A percentile compares a stretch with the other conserved stretches of the same genome.
These are phyloP conservation scores for Cheilosia urbana DNA, from an alignment of 2,888 invertebrate genomes.

Conservation along the genomic window DNA sequence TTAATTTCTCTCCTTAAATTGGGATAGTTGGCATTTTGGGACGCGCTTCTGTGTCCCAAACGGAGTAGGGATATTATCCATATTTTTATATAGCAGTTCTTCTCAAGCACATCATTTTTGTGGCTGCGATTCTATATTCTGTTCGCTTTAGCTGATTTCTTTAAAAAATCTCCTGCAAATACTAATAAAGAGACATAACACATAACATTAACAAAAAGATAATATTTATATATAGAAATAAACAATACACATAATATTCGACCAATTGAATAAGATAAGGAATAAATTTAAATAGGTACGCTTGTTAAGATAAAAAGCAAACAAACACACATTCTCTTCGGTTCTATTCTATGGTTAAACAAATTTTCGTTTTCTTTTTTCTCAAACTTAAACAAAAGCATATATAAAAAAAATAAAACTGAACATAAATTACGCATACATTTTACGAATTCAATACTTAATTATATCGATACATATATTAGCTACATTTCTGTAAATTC, in stretches of 20 bases:
- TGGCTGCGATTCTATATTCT: not conserved
- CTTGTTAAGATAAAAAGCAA: constrained; percentile 51
- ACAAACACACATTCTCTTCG: constrained; percentile 37
- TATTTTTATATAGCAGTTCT: not conserved
- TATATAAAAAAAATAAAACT: constrained; percentile 23
- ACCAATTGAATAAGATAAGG: constrained; percentile 76
- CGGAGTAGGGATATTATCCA: not conserved
- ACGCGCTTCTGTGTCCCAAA: not conserved
- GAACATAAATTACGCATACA: constrained; percentile 61
- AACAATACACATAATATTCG: constrained; percentile 75
- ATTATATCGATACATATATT: constrained; percentile 64
- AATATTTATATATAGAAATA: constrained; percentile 64
- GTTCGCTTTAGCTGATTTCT: not conserved
- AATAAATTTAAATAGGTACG: constrained; percentile 68
- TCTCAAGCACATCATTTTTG: constrained; percentile 5
- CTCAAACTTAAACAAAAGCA: constrained; percentile 17
- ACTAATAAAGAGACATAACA: constrained; percentile 47
- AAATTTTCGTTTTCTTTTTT: constrained; percentile 22
- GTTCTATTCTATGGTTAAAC: constrained; percentile 26
- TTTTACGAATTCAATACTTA: constrained; percentile 66
- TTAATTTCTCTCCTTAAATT: not conserved
- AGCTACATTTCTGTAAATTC: constrained; percentile 75
- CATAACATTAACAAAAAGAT: constrained; percentile 48
- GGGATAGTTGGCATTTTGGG: constrained; percentile 4
- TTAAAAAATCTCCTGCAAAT: constrained; percentile 35